These are phyloP conservation scores for Oreocharis arfaki DNA, from an alignment of 2,113 vertebrate species.

Conservation along the genomic window DNA sequence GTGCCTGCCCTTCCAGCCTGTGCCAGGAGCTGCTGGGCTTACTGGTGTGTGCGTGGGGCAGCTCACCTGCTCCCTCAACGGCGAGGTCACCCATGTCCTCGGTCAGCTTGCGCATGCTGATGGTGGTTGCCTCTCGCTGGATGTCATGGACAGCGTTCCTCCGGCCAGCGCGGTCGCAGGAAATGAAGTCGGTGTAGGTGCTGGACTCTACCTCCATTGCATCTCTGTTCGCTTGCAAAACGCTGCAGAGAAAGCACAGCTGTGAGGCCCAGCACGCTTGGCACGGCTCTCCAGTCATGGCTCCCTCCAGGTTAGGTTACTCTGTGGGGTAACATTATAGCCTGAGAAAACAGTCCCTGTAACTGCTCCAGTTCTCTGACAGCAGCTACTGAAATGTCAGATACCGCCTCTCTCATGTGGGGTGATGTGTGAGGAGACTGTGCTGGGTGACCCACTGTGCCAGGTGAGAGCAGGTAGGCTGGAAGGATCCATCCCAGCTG, in stretches of 20 bases:
- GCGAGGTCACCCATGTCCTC: constrained; percentile 79
- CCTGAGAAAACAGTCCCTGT: background rate
- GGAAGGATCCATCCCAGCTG: background rate
- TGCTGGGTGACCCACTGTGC: background rate
- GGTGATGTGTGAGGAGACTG: fast-evolving
- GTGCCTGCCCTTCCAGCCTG: background rate
- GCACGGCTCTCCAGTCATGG: background rate
- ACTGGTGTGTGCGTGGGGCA: background rate
- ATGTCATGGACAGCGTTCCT: constrained; percentile 95
- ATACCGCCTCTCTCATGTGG: background rate
- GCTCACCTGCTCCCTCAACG: constrained; percentile 67
- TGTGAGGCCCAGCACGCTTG: background rate
- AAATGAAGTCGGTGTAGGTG: constrained; percentile 93
- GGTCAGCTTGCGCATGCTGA: constrained; percentile 84
- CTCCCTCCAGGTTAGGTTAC: background rate
- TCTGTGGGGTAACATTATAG: background rate
- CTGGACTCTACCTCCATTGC: constrained; percentile 96
- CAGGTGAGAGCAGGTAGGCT: background rate
- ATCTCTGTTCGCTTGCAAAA: constrained; percentile 77
- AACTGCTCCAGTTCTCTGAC: background rate
- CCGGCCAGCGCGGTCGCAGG: constrained; percentile 90
- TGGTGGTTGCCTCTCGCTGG: constrained; percentile 68
- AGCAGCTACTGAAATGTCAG: background rate
- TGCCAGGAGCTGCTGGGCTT: background rate
- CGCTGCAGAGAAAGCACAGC: constrained; percentile 2